Percentiles rank a stretch among this genome's conserved stretches.
Evolutionary conservation across 2,113 vertebrate species (phyloP).

Genomic region (Jacana jacana): DNA sequence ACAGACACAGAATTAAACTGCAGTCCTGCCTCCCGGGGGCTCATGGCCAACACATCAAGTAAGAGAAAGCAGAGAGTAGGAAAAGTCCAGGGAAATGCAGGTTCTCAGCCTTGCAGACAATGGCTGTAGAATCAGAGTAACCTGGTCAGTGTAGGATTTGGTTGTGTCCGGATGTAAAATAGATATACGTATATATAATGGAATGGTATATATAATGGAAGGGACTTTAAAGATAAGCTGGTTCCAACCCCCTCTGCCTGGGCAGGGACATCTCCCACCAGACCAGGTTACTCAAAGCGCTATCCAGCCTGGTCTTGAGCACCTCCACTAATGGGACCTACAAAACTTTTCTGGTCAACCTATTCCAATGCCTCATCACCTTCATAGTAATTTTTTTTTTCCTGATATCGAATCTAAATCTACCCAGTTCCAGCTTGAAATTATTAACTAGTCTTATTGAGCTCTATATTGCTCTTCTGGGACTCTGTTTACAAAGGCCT

Average conservation of each 20-base stretch:
- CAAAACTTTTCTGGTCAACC: neutral
- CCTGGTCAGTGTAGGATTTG: rapidly evolving
- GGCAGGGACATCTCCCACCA: neutral
- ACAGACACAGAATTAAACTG: neutral
- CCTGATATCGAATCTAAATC: neutral
- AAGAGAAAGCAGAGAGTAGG: neutral
- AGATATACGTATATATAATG: neutral
- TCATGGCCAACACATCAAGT: neutral
- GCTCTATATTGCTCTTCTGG: no score
- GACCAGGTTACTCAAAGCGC: neutral
- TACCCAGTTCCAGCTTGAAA: neutral
- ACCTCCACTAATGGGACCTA: neutral
- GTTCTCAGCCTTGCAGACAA: neutral
- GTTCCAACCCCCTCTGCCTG: neutral
- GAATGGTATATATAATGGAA: neutral
- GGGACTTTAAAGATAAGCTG: neutral
- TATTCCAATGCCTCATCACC: neutral
- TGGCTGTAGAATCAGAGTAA: neutral
- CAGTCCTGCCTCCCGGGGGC: neutral
- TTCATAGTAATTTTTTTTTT: neutral
- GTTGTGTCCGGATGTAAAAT: no score
- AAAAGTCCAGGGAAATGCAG: neutral
- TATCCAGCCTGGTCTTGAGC: neutral
- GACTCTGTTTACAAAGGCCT: no score
- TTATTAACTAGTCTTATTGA: no score